Base-by-base conservation (phyloP, 2,888 invertebrate genomes). In the Drosophila setosimentum region DNA sequence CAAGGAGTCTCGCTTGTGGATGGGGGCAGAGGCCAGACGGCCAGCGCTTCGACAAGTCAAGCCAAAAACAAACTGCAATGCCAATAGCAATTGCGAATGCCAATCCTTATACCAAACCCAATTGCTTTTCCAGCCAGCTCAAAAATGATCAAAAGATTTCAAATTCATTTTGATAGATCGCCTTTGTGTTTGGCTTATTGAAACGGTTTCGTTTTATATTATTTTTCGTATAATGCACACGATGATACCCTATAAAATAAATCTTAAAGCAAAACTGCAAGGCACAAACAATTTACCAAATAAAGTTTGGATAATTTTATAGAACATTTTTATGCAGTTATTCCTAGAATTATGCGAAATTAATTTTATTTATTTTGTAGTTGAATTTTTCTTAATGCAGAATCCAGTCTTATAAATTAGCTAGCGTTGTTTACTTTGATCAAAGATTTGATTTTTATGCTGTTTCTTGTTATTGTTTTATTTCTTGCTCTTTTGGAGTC, bases 121-220 rank as follows among this genome's bases (percentile, higher is more conserved):
- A 57, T 42, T 57, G 57, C 42, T 75, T 69, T 70, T 72, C 53
- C 49, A 48, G 48, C 62, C 61, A 85, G 76, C 87, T 77, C 89
- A 89, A 80, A 89, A 90, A 90, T 90, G 87, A 84, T 89, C 87
- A 90, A 87, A 90, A 87, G 89, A 87, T 87, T 90, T 87, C 90
- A 87, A 90, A 89, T 87, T 89, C 87, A 90, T 89, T 87, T 90
- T 87, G 87, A 87, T 90, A 76, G 89, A 87, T 87, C 87, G 82
- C 80, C 73, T 77, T 82, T 80, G 54, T 68, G 64, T 68, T 64
- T 73, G 71, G 27, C 45, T 54, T 59, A 45, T 51, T 51, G 72
- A 29, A 58, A 37, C 18, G n/a, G 4, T 5, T 16, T 24, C 6
- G 21, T 18, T 13, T 6, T 2, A 2, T 33, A 4, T 4, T 21